Evolutionary conservation across 2,797 vertebrate genomes (phyloP), one percentile per base, ranked within the genome.

Genomic region (Pantherophis vulpinus): DNA sequence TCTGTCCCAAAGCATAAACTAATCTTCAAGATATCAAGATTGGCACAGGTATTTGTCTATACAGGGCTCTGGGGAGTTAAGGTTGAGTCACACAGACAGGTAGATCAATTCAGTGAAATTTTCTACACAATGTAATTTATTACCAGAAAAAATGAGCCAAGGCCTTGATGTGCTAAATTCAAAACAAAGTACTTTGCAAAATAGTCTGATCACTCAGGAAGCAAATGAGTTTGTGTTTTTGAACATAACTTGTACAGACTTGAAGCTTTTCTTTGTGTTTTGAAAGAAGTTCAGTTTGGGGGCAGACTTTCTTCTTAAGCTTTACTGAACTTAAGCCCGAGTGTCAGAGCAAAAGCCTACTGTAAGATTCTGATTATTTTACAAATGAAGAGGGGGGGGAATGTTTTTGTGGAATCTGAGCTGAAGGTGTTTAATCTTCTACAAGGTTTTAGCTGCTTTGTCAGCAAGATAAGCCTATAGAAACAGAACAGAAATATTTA

Each of bases 1-100:
- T 51, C 89, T 61, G 56, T 74, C 94, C 92, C 27, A 0, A 95
- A 29, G 6, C 56, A 92, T 92, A 91, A 0, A 29, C 25, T 90
- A 96, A 96, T 95, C 95, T 93, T 94, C 86, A 91, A 95, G 54
- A 92, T 0, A 93, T 0, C 88, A 1, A 0, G 60, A 83, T 95
- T 74, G 32, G 95, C 92, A 92, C 74, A 70, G 86, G 91, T 92
- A 96, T 93, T 92, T 96, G 96, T 95, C 93, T 94, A 59, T n/a
- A 60, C 90, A 93, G 93, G 55, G 4, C 66, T 10, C 18, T 79
- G 32, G 37, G n/a, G 47, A 47, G 7, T 63, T 59, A 87, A 20
- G 58, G 13, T 29, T 87, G 55, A n/a, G 58, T 58, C 56, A 37
- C 14, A 42, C 37, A 58, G 37, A 70, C 59, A 42, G 51, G 2